A percentile compares a stretch with the other conserved stretches of the same genome.
Evolutionary conservation across 2,888 invertebrate species (phyloP).

Genomic region (Netelia fuscicornis): DNA sequence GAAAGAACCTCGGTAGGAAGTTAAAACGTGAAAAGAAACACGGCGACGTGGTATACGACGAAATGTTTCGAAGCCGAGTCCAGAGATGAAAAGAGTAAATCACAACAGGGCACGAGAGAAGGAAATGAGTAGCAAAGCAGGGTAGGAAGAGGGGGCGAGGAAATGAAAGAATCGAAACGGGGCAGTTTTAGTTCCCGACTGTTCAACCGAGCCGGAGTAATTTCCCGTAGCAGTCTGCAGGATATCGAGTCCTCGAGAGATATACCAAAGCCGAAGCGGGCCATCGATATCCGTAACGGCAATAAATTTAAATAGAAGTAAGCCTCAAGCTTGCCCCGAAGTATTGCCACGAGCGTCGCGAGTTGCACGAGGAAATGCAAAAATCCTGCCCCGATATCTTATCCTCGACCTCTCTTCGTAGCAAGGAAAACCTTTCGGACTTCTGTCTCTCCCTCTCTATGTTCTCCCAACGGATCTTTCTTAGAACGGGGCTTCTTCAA

Average conservation of each 20-base stretch:
- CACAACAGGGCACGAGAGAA: conserved; percentile 35
- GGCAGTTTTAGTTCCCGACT: conserved; percentile 40
- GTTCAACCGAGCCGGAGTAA: conserved; percentile 52
- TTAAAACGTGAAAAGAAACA: conserved; percentile 42
- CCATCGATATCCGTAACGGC: conserved; percentile 62
- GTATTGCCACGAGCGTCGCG: conserved; percentile 24
- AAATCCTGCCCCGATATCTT: conserved; percentile 23
- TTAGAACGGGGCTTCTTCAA: conserved; percentile 10
- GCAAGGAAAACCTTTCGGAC: not conserved
- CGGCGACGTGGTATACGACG: not conserved
- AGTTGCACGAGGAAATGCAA: conserved; percentile 8
- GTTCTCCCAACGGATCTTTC: not conserved
- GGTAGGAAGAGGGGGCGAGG: conserved; percentile 19
- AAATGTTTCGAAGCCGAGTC: conserved; percentile 15
- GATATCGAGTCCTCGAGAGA: conserved; percentile 57
- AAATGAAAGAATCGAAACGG: conserved; percentile 52
- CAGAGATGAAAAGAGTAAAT: not conserved
- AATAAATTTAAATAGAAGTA: conserved; percentile 67
- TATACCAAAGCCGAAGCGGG: conserved; percentile 35
- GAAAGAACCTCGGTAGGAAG: conserved; percentile 30
- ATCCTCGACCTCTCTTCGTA: not conserved
- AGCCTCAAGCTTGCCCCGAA: conserved; percentile 8
- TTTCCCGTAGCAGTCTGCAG: conserved; percentile 52
- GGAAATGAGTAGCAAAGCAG: conserved; percentile 7
- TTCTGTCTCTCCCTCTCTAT: conserved; percentile 15